phyloP scores from a whole-genome alignment of 2,797 vertebrate species.

The Eutrigla gurnardus region DNA sequence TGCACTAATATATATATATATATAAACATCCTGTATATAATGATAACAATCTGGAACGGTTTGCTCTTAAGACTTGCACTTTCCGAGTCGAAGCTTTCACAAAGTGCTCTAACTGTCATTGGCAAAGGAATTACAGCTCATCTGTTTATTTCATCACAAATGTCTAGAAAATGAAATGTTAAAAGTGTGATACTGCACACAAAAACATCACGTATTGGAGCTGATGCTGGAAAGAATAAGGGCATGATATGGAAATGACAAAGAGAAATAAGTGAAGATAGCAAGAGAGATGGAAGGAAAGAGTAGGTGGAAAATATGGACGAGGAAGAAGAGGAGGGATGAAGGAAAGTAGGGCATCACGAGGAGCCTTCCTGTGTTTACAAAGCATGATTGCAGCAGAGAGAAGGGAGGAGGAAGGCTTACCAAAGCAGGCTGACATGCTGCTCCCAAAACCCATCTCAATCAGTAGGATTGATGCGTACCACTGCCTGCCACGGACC shows the following conservation, averaged over 20 bases:
- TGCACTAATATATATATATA: background rate
- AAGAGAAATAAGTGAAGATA: slow-evolving; percentile 29
- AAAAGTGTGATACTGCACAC: background rate
- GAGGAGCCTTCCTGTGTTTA: slow-evolving; percentile 60
- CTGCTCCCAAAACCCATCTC: slow-evolving; percentile 33
- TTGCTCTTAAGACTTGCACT: too few species aligned
- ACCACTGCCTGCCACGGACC: slow-evolving; percentile 24
- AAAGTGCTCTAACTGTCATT: background rate
- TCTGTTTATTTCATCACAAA: slow-evolving; percentile 7
- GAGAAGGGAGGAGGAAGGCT: slow-evolving; percentile 19
- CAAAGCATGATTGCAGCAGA: slow-evolving; percentile 47
- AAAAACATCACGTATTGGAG: slow-evolving; percentile 1
- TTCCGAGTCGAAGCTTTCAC: background rate
- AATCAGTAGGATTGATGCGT: slow-evolving; percentile 42
- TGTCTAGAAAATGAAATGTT: background rate
- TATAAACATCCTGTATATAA: background rate
- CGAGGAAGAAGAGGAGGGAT: slow-evolving; percentile 24
- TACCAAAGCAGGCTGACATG: slow-evolving; percentile 13
- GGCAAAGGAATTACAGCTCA: slow-evolving; percentile 2
- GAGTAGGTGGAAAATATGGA: slow-evolving; percentile 61
- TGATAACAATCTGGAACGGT: background rate
- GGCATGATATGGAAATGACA: slow-evolving; percentile 14
- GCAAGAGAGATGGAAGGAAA: slow-evolving; percentile 27
- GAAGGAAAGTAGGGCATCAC: slow-evolving; percentile 63
- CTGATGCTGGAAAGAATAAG: slow-evolving; percentile 1